phyloP scores from a whole-genome alignment of 2,113 vertebrate species.

The Otolemur garnettii region DNA sequence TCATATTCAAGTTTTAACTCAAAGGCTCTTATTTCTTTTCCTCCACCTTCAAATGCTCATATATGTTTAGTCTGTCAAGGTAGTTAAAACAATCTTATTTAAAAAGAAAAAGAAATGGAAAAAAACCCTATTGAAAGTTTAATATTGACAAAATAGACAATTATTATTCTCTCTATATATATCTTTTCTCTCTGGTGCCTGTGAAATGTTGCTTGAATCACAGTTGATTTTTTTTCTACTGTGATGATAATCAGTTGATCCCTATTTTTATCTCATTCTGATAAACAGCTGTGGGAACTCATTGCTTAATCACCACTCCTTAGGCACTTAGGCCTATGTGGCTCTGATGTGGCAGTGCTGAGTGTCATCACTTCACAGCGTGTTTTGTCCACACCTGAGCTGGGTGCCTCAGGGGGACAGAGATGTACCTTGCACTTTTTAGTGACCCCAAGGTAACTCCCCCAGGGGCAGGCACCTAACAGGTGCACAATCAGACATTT shows the following conservation, averaged over 20 bases:
- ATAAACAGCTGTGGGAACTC: conserved; percentile 68
- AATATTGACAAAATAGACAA: conserved; percentile 68
- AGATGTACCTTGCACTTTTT: not conserved
- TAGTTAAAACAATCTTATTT: conserved; percentile 78
- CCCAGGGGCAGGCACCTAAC: not conserved
- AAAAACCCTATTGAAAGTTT: conserved; percentile 68
- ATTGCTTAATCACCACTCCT: conserved; percentile 40
- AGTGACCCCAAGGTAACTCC: not conserved
- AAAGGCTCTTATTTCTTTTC: conserved; percentile 78
- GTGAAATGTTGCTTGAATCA: conserved; percentile 62
- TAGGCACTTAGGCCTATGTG: not conserved
- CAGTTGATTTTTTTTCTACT: not conserved
- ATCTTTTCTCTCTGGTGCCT: conserved; percentile 23
- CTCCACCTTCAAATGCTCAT: conserved; percentile 69
- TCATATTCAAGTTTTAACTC: conserved; percentile 83
- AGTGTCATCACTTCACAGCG: not conserved
- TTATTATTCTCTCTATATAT: not conserved
- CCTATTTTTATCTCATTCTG: conserved; percentile 27
- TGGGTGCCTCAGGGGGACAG: not conserved
- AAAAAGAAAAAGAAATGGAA: conserved; percentile 44
- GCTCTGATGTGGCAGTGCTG: not conserved
- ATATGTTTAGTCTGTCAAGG: conserved; percentile 74
- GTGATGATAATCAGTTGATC: conserved; percentile 68
- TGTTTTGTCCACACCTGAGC: conserved; percentile 5
- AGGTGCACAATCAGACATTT: not conserved